phyloP scores from a whole-genome alignment of 2,888 invertebrate genomes.

The Dione juno region DNA sequence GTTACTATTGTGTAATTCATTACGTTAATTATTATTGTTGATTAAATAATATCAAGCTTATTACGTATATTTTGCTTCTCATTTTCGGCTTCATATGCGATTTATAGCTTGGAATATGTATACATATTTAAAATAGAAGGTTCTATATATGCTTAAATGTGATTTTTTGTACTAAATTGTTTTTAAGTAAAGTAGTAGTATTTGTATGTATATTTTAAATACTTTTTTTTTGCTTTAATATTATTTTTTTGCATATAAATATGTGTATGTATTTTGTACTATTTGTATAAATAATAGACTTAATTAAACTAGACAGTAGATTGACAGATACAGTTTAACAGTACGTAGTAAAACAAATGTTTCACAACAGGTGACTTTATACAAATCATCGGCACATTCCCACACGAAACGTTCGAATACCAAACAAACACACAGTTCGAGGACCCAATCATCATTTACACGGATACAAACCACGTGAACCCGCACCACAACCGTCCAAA shows the following conservation, averaged over 20 bases:
- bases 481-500: constrained; percentile 60
- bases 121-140: background rate
- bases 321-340: background rate
- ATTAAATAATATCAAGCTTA: background rate
- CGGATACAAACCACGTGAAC: constrained; percentile 68
- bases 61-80: constrained; percentile 9
- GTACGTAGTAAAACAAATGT: constrained; percentile 37
- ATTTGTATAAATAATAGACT: constrained; percentile 16
- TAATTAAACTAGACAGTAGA: background rate
- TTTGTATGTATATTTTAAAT: background rate
- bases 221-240: background rate
- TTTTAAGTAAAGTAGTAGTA: background rate
- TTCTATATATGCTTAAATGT: too few species aligned
- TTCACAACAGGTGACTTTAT: constrained; percentile 78
- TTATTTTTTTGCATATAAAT: background rate
- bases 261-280: background rate
- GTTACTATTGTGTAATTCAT: constrained; percentile 6
- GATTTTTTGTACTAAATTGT: too few species aligned
- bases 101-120: background rate
- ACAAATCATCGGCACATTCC: constrained; percentile 79
- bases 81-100: background rate
- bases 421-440: constrained; percentile 75
- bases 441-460: constrained; percentile 78
- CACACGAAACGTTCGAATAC: constrained; percentile 76
- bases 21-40: constrained; percentile 2